Evolutionary conservation across 2,888 invertebrate species (phyloP), one percentile per base, ranked within the genome.

Genomic region (Drosophila anomalata): DNA sequence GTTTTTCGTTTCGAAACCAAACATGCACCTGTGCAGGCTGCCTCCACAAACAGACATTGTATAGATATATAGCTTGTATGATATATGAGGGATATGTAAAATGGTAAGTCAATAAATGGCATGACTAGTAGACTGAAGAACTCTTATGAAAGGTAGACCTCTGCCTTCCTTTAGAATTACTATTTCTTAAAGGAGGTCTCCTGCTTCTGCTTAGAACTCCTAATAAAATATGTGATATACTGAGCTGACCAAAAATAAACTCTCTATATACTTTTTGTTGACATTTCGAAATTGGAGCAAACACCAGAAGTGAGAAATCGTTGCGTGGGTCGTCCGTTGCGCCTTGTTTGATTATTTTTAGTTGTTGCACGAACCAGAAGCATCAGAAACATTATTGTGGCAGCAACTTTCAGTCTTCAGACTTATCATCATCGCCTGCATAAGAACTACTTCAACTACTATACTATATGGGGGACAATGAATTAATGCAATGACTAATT

Each of bases 231-330:
- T 48, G 55, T 48, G 56, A 17, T 17, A 17, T 17, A 17, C 22
- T 42, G 56, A 48, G 26, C 47, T n/a, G 48, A 39, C 50, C 31
- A 52, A 67, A 36, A 70, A 67, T 67, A 70, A 69, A 63, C 51
- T 46, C 46, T 46, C 54, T 41, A 55, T 36, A 46, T 31, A 17
- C 17, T 71, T 66, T 63, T 36, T 73, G 76, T 14, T 73, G 76
- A 75, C 71, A 76, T 80, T 80, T 73, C 73, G 81, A 79, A 87
- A 88, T 77, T 87, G 87, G 89, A 89, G 79, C 83, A 84, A 60
- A 41, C 54, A 53, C 48, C 26, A 14, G 41, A 11, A 24, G 36
- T 39, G 36, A 31, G 47, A 59, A 56, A 65, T 54, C 88, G 77
- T 75, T 87, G 88, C 85, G 88, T 85, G 85, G 85, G 88, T 87